Base-by-base conservation (phyloP, 2,797 vertebrate species). In the Diglossa cyanea region DNA sequence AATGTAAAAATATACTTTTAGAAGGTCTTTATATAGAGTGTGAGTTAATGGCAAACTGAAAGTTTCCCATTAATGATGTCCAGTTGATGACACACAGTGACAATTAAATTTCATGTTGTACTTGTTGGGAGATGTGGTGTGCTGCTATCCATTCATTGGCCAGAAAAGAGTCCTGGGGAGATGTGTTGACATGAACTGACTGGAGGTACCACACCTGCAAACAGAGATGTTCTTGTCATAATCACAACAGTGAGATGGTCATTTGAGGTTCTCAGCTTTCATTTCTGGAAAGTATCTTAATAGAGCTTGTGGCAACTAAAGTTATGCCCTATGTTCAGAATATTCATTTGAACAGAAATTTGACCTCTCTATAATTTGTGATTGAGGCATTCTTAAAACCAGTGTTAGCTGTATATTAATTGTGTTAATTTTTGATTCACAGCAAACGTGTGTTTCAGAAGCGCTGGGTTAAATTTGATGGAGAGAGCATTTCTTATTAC, bases 391-490 rank as follows among this genome's bases (percentile, higher is more conserved):
- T 94, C 17, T 62, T 75, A 47, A 60, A 88, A 28, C 3, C 7
- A 31, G 4, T 42, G 6, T 53, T 61, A 65, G 23, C 31, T 86
- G 10, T 58, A 10, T 76, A 81, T 80, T 54, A 86, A 96, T 33
- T 72, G 13, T 31, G 21, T 81, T 61, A 35, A 53, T 91, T 87
- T 94, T 74, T 94, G 13, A 77, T 96, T 98, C 97, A 54, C 97
- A 99, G 99, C 84, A 99, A 99, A 25, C 88, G 98, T 31, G 98
- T 99, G 93, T 99, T 99, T 97, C 99, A 99, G 96, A 98, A 98
- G 97, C 98, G 99, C 88, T 99, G 99, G 99, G 98, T 99, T 93
- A 98, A 98, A 94, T 99, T 99, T 53, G 98, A 99, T 62, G 99
- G 99, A n/a, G 98, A 98, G 78, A 98, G 97, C 88, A 96, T 99